Evolutionary conservation across 2,797 vertebrate genomes (phyloP).

Genomic region (Arctocebus calabarensis): DNA sequence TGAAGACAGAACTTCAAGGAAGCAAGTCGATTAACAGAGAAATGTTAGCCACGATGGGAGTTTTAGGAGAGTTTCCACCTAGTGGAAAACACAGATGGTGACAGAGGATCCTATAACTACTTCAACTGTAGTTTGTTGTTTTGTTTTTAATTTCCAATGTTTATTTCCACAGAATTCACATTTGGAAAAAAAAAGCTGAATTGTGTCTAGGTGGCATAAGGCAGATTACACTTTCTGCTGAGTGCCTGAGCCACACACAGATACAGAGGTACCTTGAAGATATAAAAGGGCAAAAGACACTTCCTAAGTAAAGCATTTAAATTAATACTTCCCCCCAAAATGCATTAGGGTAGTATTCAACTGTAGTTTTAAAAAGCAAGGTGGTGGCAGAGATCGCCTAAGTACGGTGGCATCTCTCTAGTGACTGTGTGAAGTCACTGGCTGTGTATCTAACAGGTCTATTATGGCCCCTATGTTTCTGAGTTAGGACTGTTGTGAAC

Average conservation of each 20-base stretch:
- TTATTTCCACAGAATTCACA: not conserved
- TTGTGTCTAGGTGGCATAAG: not conserved
- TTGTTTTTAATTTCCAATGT: not conserved
- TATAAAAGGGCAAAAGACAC: not conserved
- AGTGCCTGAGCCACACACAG: not conserved
- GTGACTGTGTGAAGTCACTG: not conserved
- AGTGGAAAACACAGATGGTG: not conserved
- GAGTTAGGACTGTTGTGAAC: not conserved
- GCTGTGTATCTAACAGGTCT: not conserved
- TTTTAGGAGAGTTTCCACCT: not conserved
- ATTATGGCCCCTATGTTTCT: not conserved
- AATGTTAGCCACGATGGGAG: not conserved
- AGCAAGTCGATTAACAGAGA: not conserved
- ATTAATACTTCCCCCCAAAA: not conserved
- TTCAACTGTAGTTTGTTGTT: too few relatives aligned
- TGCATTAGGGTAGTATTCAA: not conserved
- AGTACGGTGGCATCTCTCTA: not conserved
- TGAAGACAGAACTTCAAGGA: not conserved
- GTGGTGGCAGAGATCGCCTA: not conserved
- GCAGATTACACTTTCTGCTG: not conserved
- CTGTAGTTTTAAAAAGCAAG: not conserved
- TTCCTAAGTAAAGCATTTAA: not conserved
- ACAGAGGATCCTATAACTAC: not conserved
- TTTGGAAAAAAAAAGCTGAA: not conserved
- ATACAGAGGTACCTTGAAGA: not conserved